These are phyloP conservation scores for Grapholita molesta DNA, from an alignment of 1,140 invertebrate species.

Conservation along the genomic window DNA sequence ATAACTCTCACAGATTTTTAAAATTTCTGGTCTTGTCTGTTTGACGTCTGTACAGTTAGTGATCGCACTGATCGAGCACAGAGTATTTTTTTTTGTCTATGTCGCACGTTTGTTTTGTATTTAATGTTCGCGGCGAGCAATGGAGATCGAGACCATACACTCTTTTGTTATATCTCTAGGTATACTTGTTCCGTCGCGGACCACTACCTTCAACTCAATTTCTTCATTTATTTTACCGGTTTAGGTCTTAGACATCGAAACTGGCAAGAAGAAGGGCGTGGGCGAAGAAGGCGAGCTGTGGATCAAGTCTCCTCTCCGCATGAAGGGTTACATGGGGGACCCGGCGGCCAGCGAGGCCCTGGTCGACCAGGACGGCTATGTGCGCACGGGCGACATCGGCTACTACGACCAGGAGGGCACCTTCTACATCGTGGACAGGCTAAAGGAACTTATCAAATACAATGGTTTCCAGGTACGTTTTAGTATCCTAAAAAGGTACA, in stretches of 20 bases:
- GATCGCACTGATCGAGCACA: too few species aligned
- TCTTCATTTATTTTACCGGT: neutral
- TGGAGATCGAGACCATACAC: too few species aligned
- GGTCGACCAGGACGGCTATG: slow-evolving; percentile 85
- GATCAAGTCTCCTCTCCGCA: slow-evolving; percentile 83
- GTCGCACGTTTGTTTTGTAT: too few species aligned
- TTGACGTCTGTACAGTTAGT: too few species aligned
- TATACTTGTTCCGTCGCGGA: too few species aligned
- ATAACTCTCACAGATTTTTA: too few species aligned
- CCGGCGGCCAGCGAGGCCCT: slow-evolving; percentile 81
- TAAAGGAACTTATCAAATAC: slow-evolving; percentile 91
- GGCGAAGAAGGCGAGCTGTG: slow-evolving; percentile 84
- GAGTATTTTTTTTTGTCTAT: too few species aligned
- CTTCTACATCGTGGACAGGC: slow-evolving; percentile 86
- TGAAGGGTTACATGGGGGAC: slow-evolving; percentile 85
- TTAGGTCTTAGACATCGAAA: slow-evolving; percentile 81
- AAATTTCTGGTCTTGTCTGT: too few species aligned
- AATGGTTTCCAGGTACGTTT: slow-evolving; percentile 85
- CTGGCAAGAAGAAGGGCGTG: slow-evolving; percentile 79
- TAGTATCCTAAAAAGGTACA: neutral
- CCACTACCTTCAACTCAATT: too few species aligned
- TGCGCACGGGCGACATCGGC: slow-evolving; percentile 90
- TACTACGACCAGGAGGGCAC: slow-evolving; percentile 84
- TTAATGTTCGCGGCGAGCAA: too few species aligned
- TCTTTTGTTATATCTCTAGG: too few species aligned